These are phyloP conservation scores for Rhynchomys soricoides DNA, from an alignment of 2,113 vertebrate genomes.

Conservation along the genomic window DNA sequence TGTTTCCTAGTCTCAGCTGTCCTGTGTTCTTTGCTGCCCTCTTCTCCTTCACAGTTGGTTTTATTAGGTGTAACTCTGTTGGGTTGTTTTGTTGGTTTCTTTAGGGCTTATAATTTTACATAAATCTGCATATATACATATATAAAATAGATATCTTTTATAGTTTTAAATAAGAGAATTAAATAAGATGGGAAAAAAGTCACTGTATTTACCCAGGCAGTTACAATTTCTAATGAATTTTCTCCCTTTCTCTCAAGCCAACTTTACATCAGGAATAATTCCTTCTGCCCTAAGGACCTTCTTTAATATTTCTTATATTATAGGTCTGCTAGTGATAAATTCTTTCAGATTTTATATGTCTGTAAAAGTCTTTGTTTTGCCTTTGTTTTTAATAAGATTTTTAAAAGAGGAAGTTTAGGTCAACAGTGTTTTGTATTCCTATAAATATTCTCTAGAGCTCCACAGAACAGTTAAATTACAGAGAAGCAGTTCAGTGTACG, in stretches of 20 bases:
- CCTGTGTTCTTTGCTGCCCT: background rate
- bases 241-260: background rate
- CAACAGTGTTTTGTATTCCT: background rate
- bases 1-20: background rate
- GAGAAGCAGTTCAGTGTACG: background rate
- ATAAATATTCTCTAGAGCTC: constrained; percentile 10
- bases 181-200: constrained; percentile 33
- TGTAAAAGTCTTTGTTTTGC: constrained; percentile 27
- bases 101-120: constrained; percentile 41
- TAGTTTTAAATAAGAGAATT: constrained; percentile 35
- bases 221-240: constrained; percentile 27
- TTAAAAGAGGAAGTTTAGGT: constrained; percentile 18
- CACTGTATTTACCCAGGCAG: background rate
- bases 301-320: constrained; percentile 40
- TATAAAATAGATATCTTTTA: background rate
- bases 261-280: constrained; percentile 2
- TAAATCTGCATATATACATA: background rate
- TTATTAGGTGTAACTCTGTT: background rate
- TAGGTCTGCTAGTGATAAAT: background rate
- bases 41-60: background rate
- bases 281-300: constrained; percentile 42
- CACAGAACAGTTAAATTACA: background rate
- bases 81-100: background rate
- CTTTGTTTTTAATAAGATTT: constrained; percentile 41
- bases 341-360: constrained; percentile 28